A percentile compares a stretch with the other conserved stretches of the same genome.
Evolutionary conservation across 2,888 invertebrate species (phyloP).

Genomic region (Aproaerema taeniolella): DNA sequence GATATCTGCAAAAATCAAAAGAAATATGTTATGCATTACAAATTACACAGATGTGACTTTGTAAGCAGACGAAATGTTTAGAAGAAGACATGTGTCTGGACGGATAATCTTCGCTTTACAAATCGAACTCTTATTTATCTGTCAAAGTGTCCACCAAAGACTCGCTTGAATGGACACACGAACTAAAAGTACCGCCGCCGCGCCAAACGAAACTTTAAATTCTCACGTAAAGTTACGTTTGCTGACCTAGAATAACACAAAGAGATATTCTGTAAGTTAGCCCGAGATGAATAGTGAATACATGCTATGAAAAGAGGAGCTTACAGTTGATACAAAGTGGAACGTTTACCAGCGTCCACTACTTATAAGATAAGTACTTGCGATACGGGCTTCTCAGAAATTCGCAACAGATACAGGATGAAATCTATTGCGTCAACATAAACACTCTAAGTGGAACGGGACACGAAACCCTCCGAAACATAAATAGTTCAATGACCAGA

Average conservation of each 20-base stretch:
- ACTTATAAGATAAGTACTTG: too few species aligned
- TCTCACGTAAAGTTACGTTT: slow-evolving; percentile 19
- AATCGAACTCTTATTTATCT: too few species aligned
- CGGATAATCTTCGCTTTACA: slow-evolving; percentile 2
- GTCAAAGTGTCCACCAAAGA: slow-evolving; percentile 6
- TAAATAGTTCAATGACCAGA: too few species aligned
- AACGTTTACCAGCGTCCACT: slow-evolving; percentile 21
- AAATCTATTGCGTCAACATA: too few species aligned
- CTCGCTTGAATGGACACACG: slow-evolving; percentile 5
- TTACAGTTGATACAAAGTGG: slow-evolving; percentile 22
- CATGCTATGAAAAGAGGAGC: slow-evolving; percentile 18
- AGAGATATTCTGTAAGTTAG: slow-evolving; percentile 17
- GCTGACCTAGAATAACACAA: slow-evolving; percentile 20
- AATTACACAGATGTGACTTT: too few species aligned
- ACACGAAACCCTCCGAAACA: too few species aligned
- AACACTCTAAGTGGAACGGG: too few species aligned
- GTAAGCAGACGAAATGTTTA: too few species aligned
- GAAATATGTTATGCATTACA: too few species aligned
- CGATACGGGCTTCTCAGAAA: too few species aligned
- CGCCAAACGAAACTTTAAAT: slow-evolving; percentile 5
- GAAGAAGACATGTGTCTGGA: slow-evolving; percentile 3
- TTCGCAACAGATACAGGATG: too few species aligned
- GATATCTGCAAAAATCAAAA: too few species aligned
- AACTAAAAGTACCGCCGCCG: slow-evolving; percentile 1
- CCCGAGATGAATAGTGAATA: slow-evolving; percentile 17